These are phyloP conservation scores for Xyliphius kryptos DNA, from an alignment of 2,113 vertebrate species.

Conservation along the genomic window DNA sequence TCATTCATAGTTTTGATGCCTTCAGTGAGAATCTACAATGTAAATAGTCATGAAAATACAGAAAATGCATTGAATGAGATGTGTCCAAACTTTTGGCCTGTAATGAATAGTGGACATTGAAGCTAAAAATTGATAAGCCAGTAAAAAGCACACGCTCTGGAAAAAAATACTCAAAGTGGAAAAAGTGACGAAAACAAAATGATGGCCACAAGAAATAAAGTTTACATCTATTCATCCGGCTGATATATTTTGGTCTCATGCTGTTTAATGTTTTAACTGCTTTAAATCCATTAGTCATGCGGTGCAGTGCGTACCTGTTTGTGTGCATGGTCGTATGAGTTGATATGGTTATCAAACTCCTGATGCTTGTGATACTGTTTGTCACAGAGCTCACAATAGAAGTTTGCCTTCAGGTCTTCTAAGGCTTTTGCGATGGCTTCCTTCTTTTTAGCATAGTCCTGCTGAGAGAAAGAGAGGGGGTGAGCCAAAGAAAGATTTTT, in stretches of 20 bases:
- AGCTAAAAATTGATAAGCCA: too few relatives aligned
- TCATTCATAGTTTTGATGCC: too few relatives aligned
- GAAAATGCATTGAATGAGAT: too few relatives aligned
- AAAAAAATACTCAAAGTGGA: too few relatives aligned
- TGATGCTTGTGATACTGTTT: slow-evolving; percentile 99
- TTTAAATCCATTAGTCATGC: background rate
- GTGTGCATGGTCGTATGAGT: slow-evolving; percentile 98
- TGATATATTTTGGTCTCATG: background rate
- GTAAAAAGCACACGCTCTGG: too few relatives aligned
- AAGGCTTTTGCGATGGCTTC: slow-evolving; percentile 80
- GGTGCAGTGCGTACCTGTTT: slow-evolving; percentile 83
- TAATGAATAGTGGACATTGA: too few relatives aligned
- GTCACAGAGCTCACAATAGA: slow-evolving; percentile 98
- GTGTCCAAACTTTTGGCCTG: too few relatives aligned
- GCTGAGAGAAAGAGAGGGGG: slow-evolving; percentile 48
- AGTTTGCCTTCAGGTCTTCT: slow-evolving; percentile 91
- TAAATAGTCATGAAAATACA: too few relatives aligned
- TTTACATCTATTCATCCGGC: background rate
- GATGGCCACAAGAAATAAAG: too few relatives aligned
- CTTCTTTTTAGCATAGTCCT: slow-evolving; percentile 85
- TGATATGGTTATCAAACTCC: slow-evolving; percentile 99
- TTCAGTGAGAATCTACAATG: too few relatives aligned
- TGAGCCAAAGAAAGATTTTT: slow-evolving; percentile 1
- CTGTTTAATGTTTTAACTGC: background rate
- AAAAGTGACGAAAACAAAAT: too few relatives aligned